These are phyloP conservation scores for Lasiurus cinereus DNA, from an alignment of 2,113 vertebrate species.

Conservation along the genomic window DNA sequence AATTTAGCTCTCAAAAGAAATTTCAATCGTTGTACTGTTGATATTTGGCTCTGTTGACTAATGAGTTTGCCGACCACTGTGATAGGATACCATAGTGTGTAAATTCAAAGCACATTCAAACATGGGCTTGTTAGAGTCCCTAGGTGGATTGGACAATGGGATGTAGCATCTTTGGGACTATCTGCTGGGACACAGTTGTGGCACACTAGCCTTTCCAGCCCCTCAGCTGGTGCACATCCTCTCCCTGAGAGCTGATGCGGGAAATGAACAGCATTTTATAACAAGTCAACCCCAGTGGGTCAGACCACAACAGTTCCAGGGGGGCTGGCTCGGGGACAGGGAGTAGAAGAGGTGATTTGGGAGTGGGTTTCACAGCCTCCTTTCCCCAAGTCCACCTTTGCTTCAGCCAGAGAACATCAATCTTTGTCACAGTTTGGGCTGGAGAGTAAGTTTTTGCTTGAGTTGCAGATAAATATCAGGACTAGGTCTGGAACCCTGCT, in stretches of 20 bases:
- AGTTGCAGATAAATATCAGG: neutral
- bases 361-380: neutral
- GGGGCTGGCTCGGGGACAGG: neutral
- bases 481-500: neutral
- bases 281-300: neutral
- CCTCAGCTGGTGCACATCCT: neutral
- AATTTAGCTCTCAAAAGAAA: too few relatives aligned
- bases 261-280: neutral
- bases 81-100: neutral
- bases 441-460: neutral
- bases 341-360: neutral
- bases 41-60: too few relatives aligned
- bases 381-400: neutral
- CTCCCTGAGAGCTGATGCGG: neutral
- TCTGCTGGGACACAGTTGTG: neutral
- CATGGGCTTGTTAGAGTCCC: neutral
- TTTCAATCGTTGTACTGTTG: too few relatives aligned
- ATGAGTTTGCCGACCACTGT: too few relatives aligned
- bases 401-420: neutral
- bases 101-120: neutral
- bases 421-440: neutral
- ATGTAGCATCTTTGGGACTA: neutral
- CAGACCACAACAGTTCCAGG: neutral
- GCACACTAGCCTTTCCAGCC: neutral
- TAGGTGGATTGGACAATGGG: neutral